Conservation (phyloP, 2,888 invertebrate species). For the Fragum whitleyi region DNA sequence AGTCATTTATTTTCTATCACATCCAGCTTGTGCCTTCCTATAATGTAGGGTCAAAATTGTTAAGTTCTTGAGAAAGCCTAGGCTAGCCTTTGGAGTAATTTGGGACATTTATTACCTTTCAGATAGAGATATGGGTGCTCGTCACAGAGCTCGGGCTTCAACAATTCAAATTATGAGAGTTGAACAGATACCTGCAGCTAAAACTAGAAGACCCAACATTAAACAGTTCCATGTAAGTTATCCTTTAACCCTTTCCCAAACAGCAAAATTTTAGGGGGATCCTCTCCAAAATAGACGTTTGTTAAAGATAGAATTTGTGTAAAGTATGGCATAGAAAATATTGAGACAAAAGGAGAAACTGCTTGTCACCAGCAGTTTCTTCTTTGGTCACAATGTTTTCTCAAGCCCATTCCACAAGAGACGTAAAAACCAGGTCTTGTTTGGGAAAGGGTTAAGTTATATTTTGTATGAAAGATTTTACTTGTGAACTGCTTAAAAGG, state of each 20-base stretch:
- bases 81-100: too few relatives aligned
- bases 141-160: constrained; percentile 98
- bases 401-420: background rate
- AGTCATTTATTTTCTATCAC: too few relatives aligned
- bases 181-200: constrained; percentile 94
- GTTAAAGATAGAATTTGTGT: too few relatives aligned
- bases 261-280: too few relatives aligned
- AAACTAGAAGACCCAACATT: constrained; percentile 96
- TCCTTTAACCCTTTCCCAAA: too few relatives aligned
- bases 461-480: too few relatives aligned
- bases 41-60: too few relatives aligned
- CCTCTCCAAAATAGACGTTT: too few relatives aligned
- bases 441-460: background rate
- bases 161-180: constrained; percentile 99
- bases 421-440: background rate
- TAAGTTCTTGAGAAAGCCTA: too few relatives aligned
- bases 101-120: constrained; percentile 33
- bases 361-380: background rate
- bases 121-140: constrained; percentile 98
- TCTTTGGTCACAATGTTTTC: background rate
- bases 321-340: background rate
- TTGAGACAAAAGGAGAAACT: background rate
- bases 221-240: constrained; percentile 96
- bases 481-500: too few relatives aligned
- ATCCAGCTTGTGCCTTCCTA: too few relatives aligned